Conservation (phyloP, 2,888 invertebrate species). For the Mechanitis mazaeus region DNA sequence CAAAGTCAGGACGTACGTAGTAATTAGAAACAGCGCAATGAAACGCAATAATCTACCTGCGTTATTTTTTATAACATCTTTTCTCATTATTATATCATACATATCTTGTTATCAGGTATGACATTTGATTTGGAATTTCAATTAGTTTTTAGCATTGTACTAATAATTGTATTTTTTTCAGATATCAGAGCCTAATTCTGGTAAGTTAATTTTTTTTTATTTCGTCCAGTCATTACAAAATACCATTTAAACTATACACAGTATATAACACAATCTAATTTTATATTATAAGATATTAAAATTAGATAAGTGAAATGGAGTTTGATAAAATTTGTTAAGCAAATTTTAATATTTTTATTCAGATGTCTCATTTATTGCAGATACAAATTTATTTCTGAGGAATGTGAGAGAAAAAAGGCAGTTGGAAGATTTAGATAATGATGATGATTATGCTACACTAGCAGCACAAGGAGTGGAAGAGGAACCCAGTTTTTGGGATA, state of each 20-base stretch:
- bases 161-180: conserved; percentile 31
- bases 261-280: background rate
- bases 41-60: conserved; percentile 41
- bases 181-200: conserved; percentile 34
- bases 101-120: conserved; percentile 52
- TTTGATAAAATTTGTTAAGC: background rate
- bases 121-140: conserved; percentile 19
- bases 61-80: conserved; percentile 38
- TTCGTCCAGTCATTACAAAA: too few species aligned
- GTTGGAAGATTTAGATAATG: conserved; percentile 56
- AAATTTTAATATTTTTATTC: background rate
- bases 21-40: conserved; percentile 50
- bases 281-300: background rate
- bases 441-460: conserved; percentile 50
- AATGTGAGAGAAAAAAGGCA: conserved; percentile 48
- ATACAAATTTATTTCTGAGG: background rate
- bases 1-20: conserved; percentile 62
- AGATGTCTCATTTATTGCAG: conserved; percentile 11
- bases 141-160: too few species aligned
- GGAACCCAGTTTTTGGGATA: conserved; percentile 66
- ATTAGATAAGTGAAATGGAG: too few species aligned
- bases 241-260: background rate
- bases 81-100: conserved; percentile 36
- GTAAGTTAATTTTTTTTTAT: conserved; percentile 18
- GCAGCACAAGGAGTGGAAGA: conserved; percentile 50